Conservation (phyloP, 1,140 invertebrate species). For the Zaprionus lachaisei region DNA sequence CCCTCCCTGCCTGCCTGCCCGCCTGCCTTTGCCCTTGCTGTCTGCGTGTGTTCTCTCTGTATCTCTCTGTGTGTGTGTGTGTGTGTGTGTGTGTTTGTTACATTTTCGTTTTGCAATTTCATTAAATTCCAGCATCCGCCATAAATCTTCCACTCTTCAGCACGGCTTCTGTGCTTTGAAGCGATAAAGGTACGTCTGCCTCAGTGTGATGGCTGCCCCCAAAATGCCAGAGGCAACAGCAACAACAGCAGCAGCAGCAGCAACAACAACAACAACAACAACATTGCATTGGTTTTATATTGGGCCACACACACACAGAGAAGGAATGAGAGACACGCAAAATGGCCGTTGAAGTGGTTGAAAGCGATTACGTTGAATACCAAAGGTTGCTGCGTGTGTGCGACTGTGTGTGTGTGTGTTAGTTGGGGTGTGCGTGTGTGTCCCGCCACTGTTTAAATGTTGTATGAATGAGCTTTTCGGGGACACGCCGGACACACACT, state of each 20-base stretch:
- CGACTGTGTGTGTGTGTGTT: conserved; percentile 31
- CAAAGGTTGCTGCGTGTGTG: conserved; percentile 64
- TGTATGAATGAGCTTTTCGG: conserved; percentile 76
- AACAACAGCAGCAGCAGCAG: conserved; percentile 31
- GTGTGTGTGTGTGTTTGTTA: conserved; percentile 59
- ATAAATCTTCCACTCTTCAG: conserved; percentile 83
- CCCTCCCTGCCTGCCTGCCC: background rate
- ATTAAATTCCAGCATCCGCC: conserved; percentile 84
- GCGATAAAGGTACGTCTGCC: conserved; percentile 76
- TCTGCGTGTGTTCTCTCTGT: background rate
- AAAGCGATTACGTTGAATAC: conserved; percentile 81
- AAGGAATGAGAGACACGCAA: conserved; percentile 52
- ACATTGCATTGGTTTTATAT: conserved; percentile 55
- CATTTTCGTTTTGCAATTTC: conserved; percentile 84
- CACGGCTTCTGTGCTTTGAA: conserved; percentile 81
- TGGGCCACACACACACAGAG: conserved; percentile 47
- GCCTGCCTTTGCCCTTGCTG: background rate
- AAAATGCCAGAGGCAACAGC: conserved; percentile 49
- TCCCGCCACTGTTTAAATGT: conserved; percentile 69
- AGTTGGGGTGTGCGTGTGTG: conserved; percentile 37
- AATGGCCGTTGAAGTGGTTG: conserved; percentile 82
- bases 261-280: conserved; percentile 19
- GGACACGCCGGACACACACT: conserved; percentile 42
- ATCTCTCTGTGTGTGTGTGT: conserved; percentile 13
- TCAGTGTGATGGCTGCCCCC: conserved; percentile 55